Evolutionary conservation across 2,797 vertebrate species (phyloP).

Genomic region (Micropoecilia bifurca): DNA sequence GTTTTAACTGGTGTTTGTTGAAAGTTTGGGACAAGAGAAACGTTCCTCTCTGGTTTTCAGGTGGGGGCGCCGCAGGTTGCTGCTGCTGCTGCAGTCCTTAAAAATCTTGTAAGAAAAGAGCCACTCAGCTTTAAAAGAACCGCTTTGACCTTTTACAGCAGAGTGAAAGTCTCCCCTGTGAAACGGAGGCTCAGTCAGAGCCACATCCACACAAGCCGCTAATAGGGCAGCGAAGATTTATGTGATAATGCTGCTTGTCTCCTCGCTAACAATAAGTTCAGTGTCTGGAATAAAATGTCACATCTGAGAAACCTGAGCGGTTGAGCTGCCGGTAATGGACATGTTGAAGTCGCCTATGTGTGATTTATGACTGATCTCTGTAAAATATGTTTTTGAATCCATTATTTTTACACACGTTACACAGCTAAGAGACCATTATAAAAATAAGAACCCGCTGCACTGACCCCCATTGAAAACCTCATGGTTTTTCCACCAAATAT

Average conservation of each 20-base stretch:
- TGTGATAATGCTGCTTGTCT: constrained; percentile 1
- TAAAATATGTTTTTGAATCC: background rate
- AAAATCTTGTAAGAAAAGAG: constrained; percentile 5
- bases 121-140: constrained; percentile 14
- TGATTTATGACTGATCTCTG: background rate
- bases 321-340: background rate
- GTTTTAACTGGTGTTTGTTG: background rate
- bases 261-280: background rate
- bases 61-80: background rate
- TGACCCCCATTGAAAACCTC: too few relatives aligned
- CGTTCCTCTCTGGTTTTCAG: constrained; percentile 9
- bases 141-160: constrained; percentile 34
- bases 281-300: background rate
- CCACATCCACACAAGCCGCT: background rate
- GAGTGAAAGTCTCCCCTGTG: constrained; percentile 20
- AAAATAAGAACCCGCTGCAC: too few relatives aligned
- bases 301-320: background rate
- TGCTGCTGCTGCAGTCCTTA: background rate
- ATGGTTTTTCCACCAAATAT: too few relatives aligned
- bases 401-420: background rate
- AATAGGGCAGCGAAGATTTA: background rate
- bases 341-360: background rate
- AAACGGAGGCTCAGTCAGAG: constrained; percentile 2
- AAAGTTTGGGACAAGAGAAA: constrained; percentile 25
- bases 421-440: too few relatives aligned